phyloP scores from a whole-genome alignment of 2,888 invertebrate species.

The Cabera pusaria region DNA sequence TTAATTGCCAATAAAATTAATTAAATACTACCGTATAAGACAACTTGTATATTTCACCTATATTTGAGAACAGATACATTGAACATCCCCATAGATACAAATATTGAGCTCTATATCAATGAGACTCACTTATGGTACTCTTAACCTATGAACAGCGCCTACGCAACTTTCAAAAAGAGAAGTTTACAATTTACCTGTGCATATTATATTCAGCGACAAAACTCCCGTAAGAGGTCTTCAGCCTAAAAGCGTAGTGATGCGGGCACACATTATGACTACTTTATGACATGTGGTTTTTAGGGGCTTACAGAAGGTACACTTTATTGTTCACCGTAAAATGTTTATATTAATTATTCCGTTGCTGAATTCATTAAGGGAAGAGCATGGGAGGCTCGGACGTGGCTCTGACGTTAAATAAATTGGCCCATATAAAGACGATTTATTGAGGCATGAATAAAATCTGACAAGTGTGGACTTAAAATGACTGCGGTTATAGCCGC shows the following conservation, averaged over 20 bases:
- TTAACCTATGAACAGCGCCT: too few species aligned
- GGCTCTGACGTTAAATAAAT: constrained; percentile 13
- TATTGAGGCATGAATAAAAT: constrained; percentile 1
- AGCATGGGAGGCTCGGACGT: constrained; percentile 16
- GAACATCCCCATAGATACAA: too few species aligned
- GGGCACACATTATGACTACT: constrained; percentile 14
- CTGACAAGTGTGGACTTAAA: neutral
- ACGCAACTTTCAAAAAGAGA: too few species aligned
- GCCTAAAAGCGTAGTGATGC: constrained; percentile 21
- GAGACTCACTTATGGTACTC: too few species aligned
- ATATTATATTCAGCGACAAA: constrained; percentile 19
- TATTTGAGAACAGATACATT: too few species aligned
- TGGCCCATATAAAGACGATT: constrained; percentile 9
- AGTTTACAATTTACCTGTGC: neutral
- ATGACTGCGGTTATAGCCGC: too few species aligned
- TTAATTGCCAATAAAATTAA: too few species aligned
- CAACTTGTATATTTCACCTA: too few species aligned
- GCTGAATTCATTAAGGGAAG: constrained; percentile 31
- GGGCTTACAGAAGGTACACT: constrained; percentile 20
- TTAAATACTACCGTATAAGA: too few species aligned
- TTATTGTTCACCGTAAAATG: constrained; percentile 33
- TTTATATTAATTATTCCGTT: constrained; percentile 33
- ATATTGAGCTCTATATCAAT: too few species aligned
- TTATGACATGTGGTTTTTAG: constrained; percentile 20
- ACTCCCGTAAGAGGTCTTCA: constrained; percentile 18